Base-by-base conservation (phyloP, 2,797 vertebrate genomes). In the Clarias laeviceps region DNA sequence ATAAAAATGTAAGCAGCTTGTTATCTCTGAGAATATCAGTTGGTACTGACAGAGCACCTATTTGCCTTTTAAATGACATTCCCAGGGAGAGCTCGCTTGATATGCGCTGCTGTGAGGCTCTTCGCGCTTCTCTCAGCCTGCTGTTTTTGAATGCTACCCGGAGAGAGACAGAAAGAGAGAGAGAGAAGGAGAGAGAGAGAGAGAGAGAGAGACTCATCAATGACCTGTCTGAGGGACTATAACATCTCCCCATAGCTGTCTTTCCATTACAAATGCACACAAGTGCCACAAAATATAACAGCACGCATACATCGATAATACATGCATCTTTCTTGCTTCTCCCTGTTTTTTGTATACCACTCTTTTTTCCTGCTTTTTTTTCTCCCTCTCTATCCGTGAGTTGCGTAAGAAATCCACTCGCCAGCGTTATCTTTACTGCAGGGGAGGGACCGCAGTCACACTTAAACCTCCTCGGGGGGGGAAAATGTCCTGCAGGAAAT, bases 21-120 rank as follows among this genome's bases (percentile, higher is more conserved):
- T 84, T 83, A 84, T 89, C 84, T 64, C 56, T 15, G 56, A 76
- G 80, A 83, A 87, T 82, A 87, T 87, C 84, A 87, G 85, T 66
- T 72, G 80, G 45, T 73, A 57, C 70, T 86, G 87, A 87, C 87
- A 54, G 74, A 68, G 40, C 74, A 82, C 77, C 85, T 85, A 68
- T 87, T 72, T 86, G 73, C 86, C 84, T 88, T 85, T 87, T n/a
- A 73, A 88, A 88, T 82, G 78, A 64, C 77, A 83, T 85, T 89
- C 84, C 91, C 90, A 87, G 90, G 90, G 90, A 88, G 87, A 92
- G 91, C 87, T 90, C 93, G 92, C 91, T 94, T 94, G 91, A 93
- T 93, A 95, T 93, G 92, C 92, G 93, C 90, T 88, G 93, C 91
- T 90, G 93, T 91, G 91, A 91, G 88, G 86, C 93, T 92, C 90